These are phyloP conservation scores for Liodrosophila aerea DNA, from an alignment of 2,888 invertebrate genomes.

Conservation along the genomic window DNA sequence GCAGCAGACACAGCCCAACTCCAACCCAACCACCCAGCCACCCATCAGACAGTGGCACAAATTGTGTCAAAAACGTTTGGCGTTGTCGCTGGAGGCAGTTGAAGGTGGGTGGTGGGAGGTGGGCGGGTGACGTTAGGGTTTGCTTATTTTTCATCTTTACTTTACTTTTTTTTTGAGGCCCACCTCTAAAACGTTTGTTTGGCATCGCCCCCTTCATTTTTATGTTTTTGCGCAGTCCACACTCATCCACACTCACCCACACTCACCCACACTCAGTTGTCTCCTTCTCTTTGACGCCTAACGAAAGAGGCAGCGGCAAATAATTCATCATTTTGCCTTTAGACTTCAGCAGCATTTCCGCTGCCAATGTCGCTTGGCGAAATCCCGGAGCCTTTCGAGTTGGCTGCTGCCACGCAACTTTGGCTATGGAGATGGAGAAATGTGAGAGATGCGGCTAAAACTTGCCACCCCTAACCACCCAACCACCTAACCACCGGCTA, in stretches of 20 bases:
- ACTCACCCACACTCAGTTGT: neutral
- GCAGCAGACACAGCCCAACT: slow-evolving; percentile 75
- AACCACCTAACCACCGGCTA: neutral
- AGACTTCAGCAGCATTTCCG: slow-evolving; percentile 68
- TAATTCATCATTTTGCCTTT: slow-evolving; percentile 76
- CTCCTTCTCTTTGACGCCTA: slow-evolving; percentile 70
- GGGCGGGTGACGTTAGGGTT: slow-evolving; percentile 1
- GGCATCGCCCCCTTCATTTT: slow-evolving; percentile 60
- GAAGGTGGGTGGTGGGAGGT: neutral
- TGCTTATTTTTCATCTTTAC: too few species aligned
- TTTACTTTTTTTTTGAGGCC: slow-evolving; percentile 23
- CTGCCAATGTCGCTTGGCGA: slow-evolving; percentile 49
- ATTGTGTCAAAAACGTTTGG: slow-evolving; percentile 73
- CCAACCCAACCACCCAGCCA: slow-evolving; percentile 29
- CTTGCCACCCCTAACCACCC: neutral
- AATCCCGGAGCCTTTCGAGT: slow-evolving; percentile 43
- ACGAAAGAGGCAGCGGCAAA: slow-evolving; percentile 79
- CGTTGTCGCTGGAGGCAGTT: slow-evolving; percentile 42
- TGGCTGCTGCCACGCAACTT: slow-evolving; percentile 50
- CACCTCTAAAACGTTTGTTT: slow-evolving; percentile 69
- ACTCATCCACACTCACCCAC: slow-evolving; percentile 12
- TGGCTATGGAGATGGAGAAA: neutral
- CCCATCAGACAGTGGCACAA: slow-evolving; percentile 71
- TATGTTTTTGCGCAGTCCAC: slow-evolving; percentile 71
- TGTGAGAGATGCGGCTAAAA: too few species aligned